Evolutionary conservation across 2,888 invertebrate genomes (phyloP).

Genomic region (Xylocampa areola): DNA sequence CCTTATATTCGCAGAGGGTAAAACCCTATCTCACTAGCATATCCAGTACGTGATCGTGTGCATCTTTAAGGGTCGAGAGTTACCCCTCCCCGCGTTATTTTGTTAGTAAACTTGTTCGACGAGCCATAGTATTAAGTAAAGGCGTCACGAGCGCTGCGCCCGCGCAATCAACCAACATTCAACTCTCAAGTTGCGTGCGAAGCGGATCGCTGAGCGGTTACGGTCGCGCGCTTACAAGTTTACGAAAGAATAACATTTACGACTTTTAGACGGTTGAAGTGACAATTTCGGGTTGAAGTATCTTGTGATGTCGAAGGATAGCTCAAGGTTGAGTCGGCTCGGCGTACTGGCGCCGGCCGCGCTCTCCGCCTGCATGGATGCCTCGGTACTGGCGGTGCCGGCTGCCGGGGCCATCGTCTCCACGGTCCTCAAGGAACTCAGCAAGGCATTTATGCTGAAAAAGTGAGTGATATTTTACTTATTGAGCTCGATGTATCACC

Average conservation of each 20-base stretch:
- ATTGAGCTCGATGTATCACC: not conserved
- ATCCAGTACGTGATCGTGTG: conserved; percentile 10
- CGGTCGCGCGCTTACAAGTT: conserved; percentile 76
- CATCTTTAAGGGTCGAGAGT: conserved; percentile 28
- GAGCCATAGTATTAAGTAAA: conserved; percentile 44
- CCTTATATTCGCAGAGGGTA: conserved; percentile 18
- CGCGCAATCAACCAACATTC: conserved; percentile 70
- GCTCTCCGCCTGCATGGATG: conserved; percentile 84
- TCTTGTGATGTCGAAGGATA: conserved; percentile 79
- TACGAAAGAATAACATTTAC: conserved; percentile 25
- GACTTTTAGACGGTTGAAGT: conserved; percentile 46
- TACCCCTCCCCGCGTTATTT: conserved; percentile 30
- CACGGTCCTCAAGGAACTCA: conserved; percentile 85
- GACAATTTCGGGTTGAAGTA: conserved; percentile 51
- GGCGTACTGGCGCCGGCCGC: conserved; percentile 86
- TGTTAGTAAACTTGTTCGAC: conserved; percentile 46
- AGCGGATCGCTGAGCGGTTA: conserved; percentile 84
- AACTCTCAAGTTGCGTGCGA: conserved; percentile 78
- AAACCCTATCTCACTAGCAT: conserved; percentile 26
- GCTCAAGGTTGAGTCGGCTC: conserved; percentile 76
- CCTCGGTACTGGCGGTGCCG: conserved; percentile 85
- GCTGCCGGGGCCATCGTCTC: conserved; percentile 86
- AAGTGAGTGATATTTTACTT: conserved; percentile 71
- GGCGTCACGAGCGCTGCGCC: conserved; percentile 45
- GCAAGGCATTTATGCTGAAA: conserved; percentile 87